phyloP scores from a whole-genome alignment of 2,888 invertebrate genomes.

The Lordiphosa fenestrarum region DNA sequence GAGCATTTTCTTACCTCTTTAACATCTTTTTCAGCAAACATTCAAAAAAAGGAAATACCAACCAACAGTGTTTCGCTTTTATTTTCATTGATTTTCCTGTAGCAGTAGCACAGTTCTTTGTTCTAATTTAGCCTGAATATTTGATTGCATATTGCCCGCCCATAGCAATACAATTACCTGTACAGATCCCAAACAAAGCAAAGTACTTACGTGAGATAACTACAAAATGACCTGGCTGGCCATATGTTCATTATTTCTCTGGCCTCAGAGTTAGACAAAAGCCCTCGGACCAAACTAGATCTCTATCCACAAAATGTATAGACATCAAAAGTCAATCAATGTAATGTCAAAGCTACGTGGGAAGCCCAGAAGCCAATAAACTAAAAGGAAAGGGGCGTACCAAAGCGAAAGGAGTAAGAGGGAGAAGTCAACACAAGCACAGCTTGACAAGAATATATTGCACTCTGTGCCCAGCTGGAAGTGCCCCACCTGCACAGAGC shows the following conservation, averaged over 20 bases:
- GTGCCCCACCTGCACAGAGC: slow-evolving; percentile 16
- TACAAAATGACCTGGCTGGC: slow-evolving; percentile 27
- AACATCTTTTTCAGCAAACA: background rate
- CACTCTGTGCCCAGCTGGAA: slow-evolving; percentile 26
- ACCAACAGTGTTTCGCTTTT: no score
- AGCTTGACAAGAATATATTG: slow-evolving; percentile 38
- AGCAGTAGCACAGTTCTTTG: background rate
- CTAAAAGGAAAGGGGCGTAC: slow-evolving; percentile 2
- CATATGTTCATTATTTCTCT: slow-evolving; percentile 1
- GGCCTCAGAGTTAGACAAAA: background rate
- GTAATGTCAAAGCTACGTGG: slow-evolving; percentile 53
- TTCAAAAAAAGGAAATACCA: background rate
- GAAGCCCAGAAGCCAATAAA: slow-evolving; percentile 20
- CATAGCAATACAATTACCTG: slow-evolving; percentile 49
- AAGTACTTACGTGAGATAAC: slow-evolving; percentile 49
- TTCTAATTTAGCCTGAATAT: slow-evolving; percentile 57
- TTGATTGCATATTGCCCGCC: slow-evolving; percentile 35
- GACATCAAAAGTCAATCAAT: slow-evolving; percentile 60
- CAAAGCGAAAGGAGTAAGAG: slow-evolving; percentile 2
- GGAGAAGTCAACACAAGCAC: slow-evolving; percentile 19
- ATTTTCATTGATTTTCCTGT: no score
- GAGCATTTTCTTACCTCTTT: no score
- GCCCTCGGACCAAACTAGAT: slow-evolving; percentile 1
- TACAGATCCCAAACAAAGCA: slow-evolving; percentile 22
- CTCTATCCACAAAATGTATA: slow-evolving; percentile 17